Evolutionary conservation across 2,888 invertebrate genomes (phyloP).

Genomic region (Rhogogaster chlorosoma): DNA sequence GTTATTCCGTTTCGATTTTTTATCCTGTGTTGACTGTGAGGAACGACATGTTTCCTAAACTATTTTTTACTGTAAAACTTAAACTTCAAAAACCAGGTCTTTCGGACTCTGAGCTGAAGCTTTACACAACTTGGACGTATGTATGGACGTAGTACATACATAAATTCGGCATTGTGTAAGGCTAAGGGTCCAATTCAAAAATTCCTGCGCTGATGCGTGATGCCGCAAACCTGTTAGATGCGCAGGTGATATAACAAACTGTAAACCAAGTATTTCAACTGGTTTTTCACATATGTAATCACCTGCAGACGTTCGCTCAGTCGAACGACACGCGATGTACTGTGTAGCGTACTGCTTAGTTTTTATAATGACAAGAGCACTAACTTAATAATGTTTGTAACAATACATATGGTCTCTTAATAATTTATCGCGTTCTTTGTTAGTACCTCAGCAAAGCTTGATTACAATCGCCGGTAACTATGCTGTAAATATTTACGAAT

Average conservation of each 20-base stretch:
- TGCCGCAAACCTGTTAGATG: background rate
- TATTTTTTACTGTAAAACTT: background rate
- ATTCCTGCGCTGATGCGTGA: background rate
- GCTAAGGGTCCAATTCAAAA: background rate
- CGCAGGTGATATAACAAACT: conserved; percentile 1
- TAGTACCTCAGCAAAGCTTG: background rate
- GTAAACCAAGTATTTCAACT: background rate
- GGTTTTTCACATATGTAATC: background rate
- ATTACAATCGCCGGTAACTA: background rate
- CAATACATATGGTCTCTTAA: background rate
- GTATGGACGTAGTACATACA: background rate
- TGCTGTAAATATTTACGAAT: background rate
- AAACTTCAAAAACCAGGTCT: background rate
- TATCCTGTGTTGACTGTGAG: background rate
- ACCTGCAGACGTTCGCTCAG: background rate
- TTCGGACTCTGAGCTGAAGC: background rate
- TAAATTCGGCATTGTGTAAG: background rate
- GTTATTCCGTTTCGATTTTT: background rate
- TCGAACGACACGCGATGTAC: background rate
- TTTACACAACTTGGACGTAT: background rate
- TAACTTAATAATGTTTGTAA: background rate
- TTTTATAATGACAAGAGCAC: background rate
- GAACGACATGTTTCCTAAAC: background rate
- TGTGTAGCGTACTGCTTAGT: background rate
- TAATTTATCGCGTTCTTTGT: background rate